Evolutionary conservation across 2,797 vertebrate species (phyloP).

Genomic region (Urophycis tenuis): DNA sequence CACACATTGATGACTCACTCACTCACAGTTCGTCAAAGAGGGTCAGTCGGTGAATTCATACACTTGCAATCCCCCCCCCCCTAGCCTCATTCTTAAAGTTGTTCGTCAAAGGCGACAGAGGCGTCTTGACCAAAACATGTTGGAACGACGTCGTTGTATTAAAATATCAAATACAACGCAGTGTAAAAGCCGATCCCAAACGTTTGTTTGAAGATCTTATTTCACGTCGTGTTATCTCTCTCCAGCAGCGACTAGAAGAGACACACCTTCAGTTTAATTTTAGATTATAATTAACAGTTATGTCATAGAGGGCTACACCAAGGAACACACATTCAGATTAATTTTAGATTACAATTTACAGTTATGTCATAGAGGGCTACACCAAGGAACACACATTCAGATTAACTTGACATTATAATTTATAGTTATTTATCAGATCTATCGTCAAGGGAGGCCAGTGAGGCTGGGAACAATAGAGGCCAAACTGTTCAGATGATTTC

Average conservation of each 20-base stretch:
- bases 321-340: too few species aligned
- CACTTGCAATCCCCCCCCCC: too few species aligned
- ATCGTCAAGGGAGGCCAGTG: neutral
- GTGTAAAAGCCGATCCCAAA: neutral
- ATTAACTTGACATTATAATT: neutral
- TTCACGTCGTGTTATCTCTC: neutral
- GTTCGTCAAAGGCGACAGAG: neutral
- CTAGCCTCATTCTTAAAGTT: neutral
- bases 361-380: neutral
- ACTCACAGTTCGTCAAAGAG: too few species aligned
- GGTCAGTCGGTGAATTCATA: too few species aligned
- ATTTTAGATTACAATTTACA: too few species aligned
- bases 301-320: neutral
- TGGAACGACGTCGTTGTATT: neutral
- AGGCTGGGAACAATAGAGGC: neutral
- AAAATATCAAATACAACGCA: too few species aligned
- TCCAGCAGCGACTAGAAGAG: too few species aligned
- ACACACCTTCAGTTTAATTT: too few species aligned
- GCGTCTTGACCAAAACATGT: neutral
- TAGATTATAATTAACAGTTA: too few species aligned
- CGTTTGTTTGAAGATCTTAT: neutral
- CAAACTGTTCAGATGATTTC: too few species aligned
- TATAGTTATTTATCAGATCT: neutral
- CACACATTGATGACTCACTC: neutral
- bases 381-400: neutral